Evolutionary conservation across 2,797 vertebrate species (phyloP).

Genomic region (Erethizon dorsatum): DNA sequence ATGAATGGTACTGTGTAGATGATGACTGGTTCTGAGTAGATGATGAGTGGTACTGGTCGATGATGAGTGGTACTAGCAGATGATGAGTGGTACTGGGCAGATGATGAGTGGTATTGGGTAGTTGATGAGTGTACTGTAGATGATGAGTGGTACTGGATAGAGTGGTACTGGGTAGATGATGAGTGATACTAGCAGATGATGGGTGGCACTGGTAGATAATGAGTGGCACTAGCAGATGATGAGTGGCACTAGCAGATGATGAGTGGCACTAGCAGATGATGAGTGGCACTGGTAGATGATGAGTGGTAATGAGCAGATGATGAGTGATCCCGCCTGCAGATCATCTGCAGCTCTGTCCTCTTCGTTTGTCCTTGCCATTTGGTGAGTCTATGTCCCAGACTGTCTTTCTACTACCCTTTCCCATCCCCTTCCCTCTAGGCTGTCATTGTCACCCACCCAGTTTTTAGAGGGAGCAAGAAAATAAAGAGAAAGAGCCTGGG

Average conservation of each 20-base stretch:
- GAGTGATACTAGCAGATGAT: too few species aligned
- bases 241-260: not conserved
- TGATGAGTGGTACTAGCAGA: not conserved
- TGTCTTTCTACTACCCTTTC: not conserved
- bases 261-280: too few species aligned
- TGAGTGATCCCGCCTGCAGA: not conserved
- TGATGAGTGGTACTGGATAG: not conserved
- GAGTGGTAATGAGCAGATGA: not conserved
- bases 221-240: too few species aligned
- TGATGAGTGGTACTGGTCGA: not conserved
- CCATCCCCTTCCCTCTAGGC: too few species aligned
- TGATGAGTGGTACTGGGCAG: not conserved
- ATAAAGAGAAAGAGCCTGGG: not conserved
- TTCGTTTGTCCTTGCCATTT: not conserved
- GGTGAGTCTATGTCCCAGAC: not conserved
- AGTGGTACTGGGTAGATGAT: not conserved
- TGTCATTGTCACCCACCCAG: not conserved
- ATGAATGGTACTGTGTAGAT: not conserved
- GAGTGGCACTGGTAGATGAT: not conserved
- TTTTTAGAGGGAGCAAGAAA: not conserved
- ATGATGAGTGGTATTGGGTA: too few species aligned
- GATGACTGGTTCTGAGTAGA: too few species aligned
- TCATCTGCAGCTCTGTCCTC: not conserved
- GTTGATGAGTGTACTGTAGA: not conserved
- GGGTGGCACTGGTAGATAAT: too few species aligned